Evolutionary conservation across 2,888 invertebrate species (phyloP).

Genomic region (Zele albiditarsus): DNA sequence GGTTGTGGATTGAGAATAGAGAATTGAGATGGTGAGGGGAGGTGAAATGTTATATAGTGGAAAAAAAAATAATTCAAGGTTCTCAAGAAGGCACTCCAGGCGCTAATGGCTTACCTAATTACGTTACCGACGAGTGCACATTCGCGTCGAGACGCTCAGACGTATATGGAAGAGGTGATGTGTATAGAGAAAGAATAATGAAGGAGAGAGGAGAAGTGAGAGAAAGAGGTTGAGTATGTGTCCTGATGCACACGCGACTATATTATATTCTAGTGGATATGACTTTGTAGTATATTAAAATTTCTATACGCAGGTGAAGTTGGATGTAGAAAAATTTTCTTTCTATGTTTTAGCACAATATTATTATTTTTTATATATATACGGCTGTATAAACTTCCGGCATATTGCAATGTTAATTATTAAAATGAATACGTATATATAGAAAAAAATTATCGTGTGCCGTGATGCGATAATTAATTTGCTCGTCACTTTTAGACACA

Average conservation of each 20-base stretch:
- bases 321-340: background rate
- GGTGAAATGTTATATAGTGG: slow-evolving; percentile 11
- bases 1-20: slow-evolving; percentile 27
- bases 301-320: background rate
- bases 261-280: background rate
- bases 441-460: background rate
- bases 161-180: background rate
- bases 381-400: slow-evolving; percentile 3
- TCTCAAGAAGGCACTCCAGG: slow-evolving; percentile 47
- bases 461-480: slow-evolving; percentile 5
- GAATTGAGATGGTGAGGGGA: slow-evolving; percentile 8
- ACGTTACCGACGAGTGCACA: slow-evolving; percentile 44
- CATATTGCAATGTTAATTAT: slow-evolving; percentile 5
- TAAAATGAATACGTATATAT: background rate
- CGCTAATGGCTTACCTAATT: slow-evolving; percentile 53
- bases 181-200: slow-evolving; percentile 5
- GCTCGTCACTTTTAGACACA: slow-evolving; percentile 1
- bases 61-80: slow-evolving; percentile 50
- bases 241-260: background rate
- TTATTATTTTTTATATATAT: background rate
- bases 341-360: background rate
- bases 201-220: background rate
- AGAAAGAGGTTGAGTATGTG: background rate
- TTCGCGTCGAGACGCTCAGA: slow-evolving; percentile 25
- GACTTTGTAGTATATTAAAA: background rate